phyloP scores from a whole-genome alignment of 2,113 vertebrate genomes.

The Connochaetes taurinus region DNA sequence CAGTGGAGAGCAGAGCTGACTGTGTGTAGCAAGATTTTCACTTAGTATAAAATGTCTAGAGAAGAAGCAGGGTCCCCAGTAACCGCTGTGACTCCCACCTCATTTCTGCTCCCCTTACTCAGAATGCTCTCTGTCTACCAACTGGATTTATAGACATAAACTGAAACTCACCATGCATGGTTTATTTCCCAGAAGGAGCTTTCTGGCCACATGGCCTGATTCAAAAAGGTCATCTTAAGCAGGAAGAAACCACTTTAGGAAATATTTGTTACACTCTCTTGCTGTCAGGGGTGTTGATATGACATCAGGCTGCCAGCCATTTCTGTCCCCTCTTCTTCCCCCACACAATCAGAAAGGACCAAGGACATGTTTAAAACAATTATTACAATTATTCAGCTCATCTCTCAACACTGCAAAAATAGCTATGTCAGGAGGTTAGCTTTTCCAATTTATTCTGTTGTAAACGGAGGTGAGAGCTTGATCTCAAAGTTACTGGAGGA shows the following conservation, averaged over 20 bases:
- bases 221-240: neutral
- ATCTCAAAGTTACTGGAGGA: neutral
- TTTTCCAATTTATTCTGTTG: neutral
- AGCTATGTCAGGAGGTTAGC: no score
- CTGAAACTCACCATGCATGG: neutral
- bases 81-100: accelerated
- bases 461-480: neutral
- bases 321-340: neutral
- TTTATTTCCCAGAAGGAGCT: neutral
- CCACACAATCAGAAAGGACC: no score
- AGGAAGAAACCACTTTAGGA: neutral
- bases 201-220: neutral
- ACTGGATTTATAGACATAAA: neutral
- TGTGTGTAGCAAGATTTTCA: neutral
- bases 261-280: neutral
- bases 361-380: accelerated
- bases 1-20: neutral
- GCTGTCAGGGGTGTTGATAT: neutral
- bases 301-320: neutral
- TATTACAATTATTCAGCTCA: neutral
- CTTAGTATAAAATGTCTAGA: neutral
- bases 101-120: neutral
- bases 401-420: neutral
- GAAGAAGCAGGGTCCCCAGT: accelerated
- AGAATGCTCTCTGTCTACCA: no score